These are phyloP conservation scores for Drosophila malerkotliana DNA, from an alignment of 1,140 invertebrate genomes.

Conservation along the genomic window DNA sequence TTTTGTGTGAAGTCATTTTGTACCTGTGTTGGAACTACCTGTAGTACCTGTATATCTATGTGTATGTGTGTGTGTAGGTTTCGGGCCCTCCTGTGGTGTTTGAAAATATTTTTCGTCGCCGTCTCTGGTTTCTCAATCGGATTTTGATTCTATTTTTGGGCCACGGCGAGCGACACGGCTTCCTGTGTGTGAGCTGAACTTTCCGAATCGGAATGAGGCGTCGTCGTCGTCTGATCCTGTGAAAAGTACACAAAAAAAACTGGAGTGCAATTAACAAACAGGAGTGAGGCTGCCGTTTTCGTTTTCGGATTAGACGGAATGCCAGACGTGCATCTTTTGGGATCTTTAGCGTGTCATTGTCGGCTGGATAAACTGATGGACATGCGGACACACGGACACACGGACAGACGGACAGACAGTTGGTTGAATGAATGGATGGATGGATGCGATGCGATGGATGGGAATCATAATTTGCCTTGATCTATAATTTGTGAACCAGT, in stretches of 20 bases:
- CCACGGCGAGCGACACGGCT: neutral
- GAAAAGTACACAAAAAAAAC: constrained; percentile 74
- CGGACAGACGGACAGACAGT: neutral
- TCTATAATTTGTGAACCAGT: constrained; percentile 39
- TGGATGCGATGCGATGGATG: neutral
- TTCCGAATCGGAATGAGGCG: constrained; percentile 35
- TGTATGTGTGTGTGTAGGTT: neutral
- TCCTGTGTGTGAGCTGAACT: constrained; percentile 2
- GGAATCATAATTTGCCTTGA: constrained; percentile 53
- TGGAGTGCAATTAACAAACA: constrained; percentile 79
- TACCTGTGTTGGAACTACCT: constrained; percentile 57
- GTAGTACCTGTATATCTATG: constrained; percentile 29
- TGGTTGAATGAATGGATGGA: neutral
- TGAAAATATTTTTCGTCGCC: constrained; percentile 10
- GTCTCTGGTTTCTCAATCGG: neutral
- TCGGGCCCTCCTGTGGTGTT: constrained; percentile 15
- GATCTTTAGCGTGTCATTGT: constrained; percentile 61
- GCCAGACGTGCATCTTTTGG: constrained; percentile 31
- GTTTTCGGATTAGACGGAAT: constrained; percentile 4
- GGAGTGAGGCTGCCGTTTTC: constrained; percentile 74
- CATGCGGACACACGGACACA: too few relatives aligned
- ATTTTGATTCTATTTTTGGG: neutral
- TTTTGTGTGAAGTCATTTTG: constrained; percentile 79
- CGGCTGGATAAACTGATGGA: constrained; percentile 23
- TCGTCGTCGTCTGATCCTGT: constrained; percentile 60